Evolutionary conservation across 37 sponge, comb jelly and placozoan genomes (phyloP).

Genomic region (Lycopodina hypogea): DNA sequence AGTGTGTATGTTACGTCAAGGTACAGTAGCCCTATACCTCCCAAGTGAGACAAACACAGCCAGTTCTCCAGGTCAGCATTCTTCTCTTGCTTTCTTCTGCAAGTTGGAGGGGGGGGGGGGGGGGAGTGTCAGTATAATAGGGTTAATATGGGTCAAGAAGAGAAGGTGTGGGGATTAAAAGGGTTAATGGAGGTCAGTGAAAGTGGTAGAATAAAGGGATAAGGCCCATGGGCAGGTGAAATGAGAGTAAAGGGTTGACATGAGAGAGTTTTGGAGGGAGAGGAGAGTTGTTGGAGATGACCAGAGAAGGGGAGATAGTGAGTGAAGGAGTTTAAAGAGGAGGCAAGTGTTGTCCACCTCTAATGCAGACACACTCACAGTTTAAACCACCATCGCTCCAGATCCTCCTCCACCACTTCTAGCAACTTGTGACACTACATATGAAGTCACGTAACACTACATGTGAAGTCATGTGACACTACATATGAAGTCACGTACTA

Average conservation of each 20-base stretch:
- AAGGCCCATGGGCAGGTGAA: no score
- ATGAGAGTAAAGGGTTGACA: no score
- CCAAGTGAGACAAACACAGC: conserved; percentile 58
- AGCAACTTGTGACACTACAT: conserved; percentile 69
- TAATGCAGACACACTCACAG: conserved; percentile 31
- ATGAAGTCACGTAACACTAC: not conserved
- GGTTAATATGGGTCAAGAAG: not conserved
- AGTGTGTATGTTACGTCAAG: no score
- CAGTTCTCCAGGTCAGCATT: conserved; percentile 57
- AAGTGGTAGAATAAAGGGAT: no score
- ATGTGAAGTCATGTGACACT: conserved; percentile 1
- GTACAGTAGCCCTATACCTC: conserved; percentile 31
- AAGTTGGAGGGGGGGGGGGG: not conserved
- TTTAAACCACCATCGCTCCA: conserved; percentile 92
- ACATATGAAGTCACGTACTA: conserved; percentile 22
- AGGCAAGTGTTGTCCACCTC: not conserved
- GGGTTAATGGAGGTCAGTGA: no score
- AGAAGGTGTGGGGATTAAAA: no score
- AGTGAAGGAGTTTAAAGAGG: no score
- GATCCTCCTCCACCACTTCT: conserved; percentile 74
- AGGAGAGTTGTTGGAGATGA: no score
- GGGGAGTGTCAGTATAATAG: not conserved
- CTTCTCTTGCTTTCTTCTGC: conserved; percentile 47
- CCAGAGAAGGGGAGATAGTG: no score
- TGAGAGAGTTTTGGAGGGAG: no score